Conservation (phyloP, 2,113 vertebrate species). For the Oenanthe oenanthe region DNA sequence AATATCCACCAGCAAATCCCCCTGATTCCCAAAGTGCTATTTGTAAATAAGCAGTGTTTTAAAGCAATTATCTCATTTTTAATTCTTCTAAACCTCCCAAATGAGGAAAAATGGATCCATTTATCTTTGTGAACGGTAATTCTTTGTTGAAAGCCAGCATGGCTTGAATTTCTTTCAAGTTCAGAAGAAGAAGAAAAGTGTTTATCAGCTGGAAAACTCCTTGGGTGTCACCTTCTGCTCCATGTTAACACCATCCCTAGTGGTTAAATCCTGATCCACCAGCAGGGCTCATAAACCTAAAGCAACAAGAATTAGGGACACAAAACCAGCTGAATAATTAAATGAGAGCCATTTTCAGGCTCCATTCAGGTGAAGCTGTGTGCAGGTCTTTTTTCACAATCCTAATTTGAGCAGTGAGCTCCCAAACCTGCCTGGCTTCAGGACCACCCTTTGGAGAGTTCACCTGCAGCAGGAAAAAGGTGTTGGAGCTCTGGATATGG, state of each 20-base stretch:
- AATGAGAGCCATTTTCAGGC: not conserved
- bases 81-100: not conserved
- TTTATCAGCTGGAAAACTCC: not conserved
- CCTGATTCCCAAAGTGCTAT: not conserved
- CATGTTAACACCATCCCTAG: not conserved
- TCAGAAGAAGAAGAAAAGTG: not conserved
- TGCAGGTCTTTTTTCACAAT: not conserved
- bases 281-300: not conserved
- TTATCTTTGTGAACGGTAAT: not conserved
- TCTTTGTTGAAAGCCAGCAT: not conserved
- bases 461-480: not conserved
- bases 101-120: not conserved
- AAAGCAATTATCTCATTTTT: not conserved
- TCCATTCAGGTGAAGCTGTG: not conserved
- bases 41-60: not conserved
- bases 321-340: not conserved
- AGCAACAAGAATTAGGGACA: not conserved
- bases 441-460: not conserved
- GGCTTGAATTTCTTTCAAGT: not conserved
- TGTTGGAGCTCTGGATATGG: not conserved
- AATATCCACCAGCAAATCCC: not conserved
- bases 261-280: not conserved
- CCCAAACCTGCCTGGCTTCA: not conserved
- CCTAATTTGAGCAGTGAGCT: not conserved
- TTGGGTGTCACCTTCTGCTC: not conserved